Evolutionary conservation across 2,797 vertebrate genomes (phyloP).

Genomic region (Cyprinodon diabolis): DNA sequence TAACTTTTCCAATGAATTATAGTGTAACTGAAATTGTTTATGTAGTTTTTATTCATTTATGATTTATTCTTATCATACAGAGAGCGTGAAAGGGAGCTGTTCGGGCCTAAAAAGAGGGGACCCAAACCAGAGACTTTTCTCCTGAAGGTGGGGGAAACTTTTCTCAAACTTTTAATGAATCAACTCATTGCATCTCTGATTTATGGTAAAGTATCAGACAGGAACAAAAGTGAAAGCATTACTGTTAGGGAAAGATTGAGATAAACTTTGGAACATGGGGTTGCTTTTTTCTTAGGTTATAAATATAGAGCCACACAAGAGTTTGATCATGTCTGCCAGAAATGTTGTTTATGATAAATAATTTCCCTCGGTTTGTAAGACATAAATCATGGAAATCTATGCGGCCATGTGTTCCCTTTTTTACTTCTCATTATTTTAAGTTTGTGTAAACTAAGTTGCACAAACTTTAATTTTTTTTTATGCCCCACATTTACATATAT

Average conservation of each 20-base stretch:
- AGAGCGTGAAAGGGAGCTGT: conserved; percentile 94
- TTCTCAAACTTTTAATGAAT: not conserved
- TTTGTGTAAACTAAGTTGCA: no score
- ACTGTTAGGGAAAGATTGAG: not conserved
- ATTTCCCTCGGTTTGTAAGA: not conserved
- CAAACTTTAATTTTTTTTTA: no score
- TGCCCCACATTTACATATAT: no score
- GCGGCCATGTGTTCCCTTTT: not conserved
- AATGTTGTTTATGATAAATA: not conserved
- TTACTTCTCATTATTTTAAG: no score
- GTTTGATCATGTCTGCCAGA: not conserved
- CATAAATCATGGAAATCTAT: not conserved
- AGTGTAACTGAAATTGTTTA: not conserved
- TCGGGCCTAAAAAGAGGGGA: conserved; percentile 95
- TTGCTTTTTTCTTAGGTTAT: not conserved
- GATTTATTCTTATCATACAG: conserved; percentile 63
- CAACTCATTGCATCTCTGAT: not conserved
- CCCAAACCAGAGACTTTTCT: conserved; percentile 97
- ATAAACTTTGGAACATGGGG: not conserved
- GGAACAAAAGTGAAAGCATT: not conserved
- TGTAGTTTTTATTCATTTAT: not conserved
- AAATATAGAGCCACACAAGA: not conserved
- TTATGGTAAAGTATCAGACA: not conserved
- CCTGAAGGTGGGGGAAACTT: conserved; percentile 88
- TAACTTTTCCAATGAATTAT: not conserved